Evolutionary conservation across 2,888 invertebrate genomes (phyloP).

Genomic region (Ochropleura leucogaster): DNA sequence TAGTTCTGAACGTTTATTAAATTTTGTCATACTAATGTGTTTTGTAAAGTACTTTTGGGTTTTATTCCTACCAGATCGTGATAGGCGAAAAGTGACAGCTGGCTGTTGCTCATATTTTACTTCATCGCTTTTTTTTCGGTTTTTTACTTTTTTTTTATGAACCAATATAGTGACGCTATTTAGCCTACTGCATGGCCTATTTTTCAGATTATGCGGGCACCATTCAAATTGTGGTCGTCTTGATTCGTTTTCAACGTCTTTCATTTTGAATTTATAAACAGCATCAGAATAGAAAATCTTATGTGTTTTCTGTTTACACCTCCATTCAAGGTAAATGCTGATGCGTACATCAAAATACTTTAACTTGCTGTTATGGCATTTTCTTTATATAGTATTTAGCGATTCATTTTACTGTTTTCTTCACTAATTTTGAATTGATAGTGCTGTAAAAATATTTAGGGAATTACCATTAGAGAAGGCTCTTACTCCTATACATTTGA

Average conservation of each 20-base stretch:
- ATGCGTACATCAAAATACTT: constrained; percentile 30
- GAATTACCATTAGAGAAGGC: constrained; percentile 19
- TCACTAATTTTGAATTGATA: constrained; percentile 30
- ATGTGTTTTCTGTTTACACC: constrained; percentile 11
- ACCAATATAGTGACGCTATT: constrained; percentile 17
- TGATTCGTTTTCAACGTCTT: constrained; percentile 16
- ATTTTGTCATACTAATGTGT: constrained; percentile 34
- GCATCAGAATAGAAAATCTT: constrained; percentile 2
- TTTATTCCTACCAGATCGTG: constrained; percentile 13
- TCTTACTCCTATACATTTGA: neutral
- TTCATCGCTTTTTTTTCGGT: constrained; percentile 18
- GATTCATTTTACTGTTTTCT: constrained; percentile 37
- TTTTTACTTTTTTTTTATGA: constrained; percentile 38
- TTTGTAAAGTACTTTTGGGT: constrained; percentile 6
- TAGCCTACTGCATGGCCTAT: neutral
- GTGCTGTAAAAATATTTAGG: constrained; percentile 43
- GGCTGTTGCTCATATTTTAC: constrained; percentile 21
- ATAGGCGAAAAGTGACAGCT: constrained; percentile 18
- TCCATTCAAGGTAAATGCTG: constrained; percentile 19
- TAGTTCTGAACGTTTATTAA: constrained; percentile 17
- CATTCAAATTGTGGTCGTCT: constrained; percentile 15
- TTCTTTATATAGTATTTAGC: constrained; percentile 24
- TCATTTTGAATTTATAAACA: constrained; percentile 29
- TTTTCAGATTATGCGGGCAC: constrained; percentile 2
- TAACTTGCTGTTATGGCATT: constrained; percentile 38